Conservation (phyloP, 2,888 invertebrate species). For the Cecidostiba fungosa region DNA sequence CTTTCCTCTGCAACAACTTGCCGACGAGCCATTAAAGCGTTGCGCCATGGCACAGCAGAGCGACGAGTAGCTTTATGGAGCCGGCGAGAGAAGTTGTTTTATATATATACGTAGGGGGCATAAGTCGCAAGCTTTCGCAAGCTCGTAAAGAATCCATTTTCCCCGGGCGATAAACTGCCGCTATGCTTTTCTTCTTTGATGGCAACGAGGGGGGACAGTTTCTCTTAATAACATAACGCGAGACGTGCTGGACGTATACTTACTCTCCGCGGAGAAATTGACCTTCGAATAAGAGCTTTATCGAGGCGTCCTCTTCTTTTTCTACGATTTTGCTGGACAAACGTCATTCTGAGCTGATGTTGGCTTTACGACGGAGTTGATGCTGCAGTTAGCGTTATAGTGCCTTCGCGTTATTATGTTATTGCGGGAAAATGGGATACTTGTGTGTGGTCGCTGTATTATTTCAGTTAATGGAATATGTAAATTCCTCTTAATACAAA, state of each 20-base stretch:
- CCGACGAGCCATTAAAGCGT: constrained; percentile 10
- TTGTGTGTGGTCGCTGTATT: neutral
- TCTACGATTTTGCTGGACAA: neutral
- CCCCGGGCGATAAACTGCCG: constrained; percentile 32
- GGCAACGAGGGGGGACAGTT: neutral
- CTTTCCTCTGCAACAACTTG: neutral
- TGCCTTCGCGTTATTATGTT: neutral
- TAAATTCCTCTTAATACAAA: too few species aligned
- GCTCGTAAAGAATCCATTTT: constrained; percentile 57
- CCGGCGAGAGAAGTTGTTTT: neutral
- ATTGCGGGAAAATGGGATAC: neutral
- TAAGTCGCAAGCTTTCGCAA: constrained; percentile 1
- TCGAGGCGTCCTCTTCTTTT: neutral
- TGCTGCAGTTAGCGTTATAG: neutral
- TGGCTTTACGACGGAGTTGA: neutral
- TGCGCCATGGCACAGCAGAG: neutral
- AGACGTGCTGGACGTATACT: neutral
- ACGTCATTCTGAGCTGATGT: neutral
- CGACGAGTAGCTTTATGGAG: constrained; percentile 33
- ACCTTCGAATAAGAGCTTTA: constrained; percentile 12
- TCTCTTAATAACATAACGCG: constrained; percentile 16
- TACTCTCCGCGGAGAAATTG: neutral
- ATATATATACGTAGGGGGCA: neutral
- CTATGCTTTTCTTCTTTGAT: constrained; percentile 6
- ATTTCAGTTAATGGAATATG: too few species aligned